phyloP scores from a whole-genome alignment of 2,797 vertebrate species.

The Furcifer pardalis region DNA sequence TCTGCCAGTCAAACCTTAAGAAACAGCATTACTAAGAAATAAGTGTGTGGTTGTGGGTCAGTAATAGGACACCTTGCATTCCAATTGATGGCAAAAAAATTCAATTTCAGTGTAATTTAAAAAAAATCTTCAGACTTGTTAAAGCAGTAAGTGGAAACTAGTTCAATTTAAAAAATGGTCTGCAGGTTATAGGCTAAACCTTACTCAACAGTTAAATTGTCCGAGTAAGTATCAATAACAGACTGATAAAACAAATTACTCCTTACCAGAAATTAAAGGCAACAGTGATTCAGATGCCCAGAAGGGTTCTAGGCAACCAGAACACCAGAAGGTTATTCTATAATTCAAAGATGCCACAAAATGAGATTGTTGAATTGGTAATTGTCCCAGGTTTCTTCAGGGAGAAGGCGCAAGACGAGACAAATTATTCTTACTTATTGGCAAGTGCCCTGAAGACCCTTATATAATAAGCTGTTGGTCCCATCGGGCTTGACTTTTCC shows the following conservation, averaged over 20 bases:
- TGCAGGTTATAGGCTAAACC: slow-evolving; percentile 51
- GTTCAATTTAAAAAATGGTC: slow-evolving; percentile 35
- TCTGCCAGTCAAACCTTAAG: slow-evolving; percentile 17
- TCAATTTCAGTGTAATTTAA: slow-evolving; percentile 49
- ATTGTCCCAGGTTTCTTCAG: slow-evolving; percentile 47
- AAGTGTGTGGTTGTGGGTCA: slow-evolving; percentile 47
- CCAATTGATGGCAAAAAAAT: slow-evolving; percentile 36
- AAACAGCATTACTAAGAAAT: slow-evolving; percentile 44
- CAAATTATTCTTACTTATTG: slow-evolving; percentile 40
- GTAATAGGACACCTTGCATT: slow-evolving; percentile 43
- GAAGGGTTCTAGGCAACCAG: slow-evolving; percentile 55
- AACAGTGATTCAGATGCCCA: slow-evolving; percentile 58
- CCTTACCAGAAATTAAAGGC: slow-evolving; percentile 62
- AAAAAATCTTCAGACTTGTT: slow-evolving; percentile 43
- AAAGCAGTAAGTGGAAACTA: slow-evolving; percentile 40
- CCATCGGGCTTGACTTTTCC: slow-evolving; percentile 42
- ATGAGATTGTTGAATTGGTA: slow-evolving; percentile 41
- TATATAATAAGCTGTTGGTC: slow-evolving; percentile 40
- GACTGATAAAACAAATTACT: slow-evolving; percentile 56
- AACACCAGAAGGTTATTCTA: slow-evolving; percentile 56
- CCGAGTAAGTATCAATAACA: slow-evolving; percentile 44
- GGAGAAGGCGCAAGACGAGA: slow-evolving; percentile 26
- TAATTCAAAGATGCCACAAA: slow-evolving; percentile 52
- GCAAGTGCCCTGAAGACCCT: slow-evolving; percentile 41
- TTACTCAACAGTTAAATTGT: slow-evolving; percentile 36